These are phyloP conservation scores for Lithophane ornitopus DNA, from an alignment of 2,888 invertebrate species.

Conservation along the genomic window DNA sequence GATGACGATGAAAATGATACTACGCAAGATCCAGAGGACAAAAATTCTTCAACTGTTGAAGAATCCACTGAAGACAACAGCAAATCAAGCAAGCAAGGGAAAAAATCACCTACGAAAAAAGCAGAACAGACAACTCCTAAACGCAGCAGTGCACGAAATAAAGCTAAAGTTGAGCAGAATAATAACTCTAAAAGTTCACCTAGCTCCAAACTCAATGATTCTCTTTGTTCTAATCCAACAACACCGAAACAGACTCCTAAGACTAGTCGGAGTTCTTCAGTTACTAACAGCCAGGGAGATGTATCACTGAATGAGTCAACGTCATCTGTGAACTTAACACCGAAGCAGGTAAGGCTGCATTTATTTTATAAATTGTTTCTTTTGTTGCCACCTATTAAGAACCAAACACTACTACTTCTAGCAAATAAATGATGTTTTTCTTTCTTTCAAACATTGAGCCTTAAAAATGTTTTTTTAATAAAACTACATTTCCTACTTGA, in stretches of 20 bases:
- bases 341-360: constrained; percentile 80
- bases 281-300: constrained; percentile 75
- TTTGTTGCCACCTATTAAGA: not conserved
- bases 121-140: constrained; percentile 73
- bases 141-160: constrained; percentile 76
- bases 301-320: constrained; percentile 78
- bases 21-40: not conserved
- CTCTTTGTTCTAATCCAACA: constrained; percentile 62
- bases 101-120: constrained; percentile 45
- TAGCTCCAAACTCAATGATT: constrained; percentile 76
- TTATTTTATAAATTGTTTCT: not conserved
- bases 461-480: not conserved
- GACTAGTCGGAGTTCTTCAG: constrained; percentile 74
- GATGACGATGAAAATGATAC: constrained; percentile 28
- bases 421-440: too few relatives aligned
- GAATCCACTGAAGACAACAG: constrained; percentile 21
- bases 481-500: not conserved
- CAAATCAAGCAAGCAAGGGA: constrained; percentile 34
- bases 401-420: too few relatives aligned
- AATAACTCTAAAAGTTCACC: constrained; percentile 73
- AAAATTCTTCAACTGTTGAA: constrained; percentile 35
- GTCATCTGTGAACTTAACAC: constrained; percentile 77
- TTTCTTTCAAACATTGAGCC: too few relatives aligned
- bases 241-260: constrained; percentile 76
- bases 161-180: constrained; percentile 73